phyloP scores from a whole-genome alignment of 2,797 vertebrate species.

The Gambusia yucatana region DNA sequence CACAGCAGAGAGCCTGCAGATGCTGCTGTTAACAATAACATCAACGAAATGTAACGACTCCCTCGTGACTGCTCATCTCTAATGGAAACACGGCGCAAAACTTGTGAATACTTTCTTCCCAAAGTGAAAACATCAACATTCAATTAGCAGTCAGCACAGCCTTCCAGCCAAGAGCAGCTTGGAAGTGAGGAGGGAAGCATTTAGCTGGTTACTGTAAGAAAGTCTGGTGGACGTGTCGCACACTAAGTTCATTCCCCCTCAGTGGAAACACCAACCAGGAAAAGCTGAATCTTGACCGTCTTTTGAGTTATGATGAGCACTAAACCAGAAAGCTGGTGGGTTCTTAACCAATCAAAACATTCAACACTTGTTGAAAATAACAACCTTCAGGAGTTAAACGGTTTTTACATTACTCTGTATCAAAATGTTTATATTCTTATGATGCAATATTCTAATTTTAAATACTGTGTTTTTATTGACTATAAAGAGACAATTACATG shows the following conservation, averaged over 20 bases:
- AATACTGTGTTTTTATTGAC: neutral
- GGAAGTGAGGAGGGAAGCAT: neutral
- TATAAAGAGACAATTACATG: neutral
- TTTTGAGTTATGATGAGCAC: neutral
- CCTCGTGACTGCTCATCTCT: slow-evolving; percentile 22
- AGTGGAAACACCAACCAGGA: neutral
- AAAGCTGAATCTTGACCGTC: neutral
- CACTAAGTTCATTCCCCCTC: neutral
- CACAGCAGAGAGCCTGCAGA: slow-evolving; percentile 36
- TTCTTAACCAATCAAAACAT: neutral
- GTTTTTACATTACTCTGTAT: neutral
- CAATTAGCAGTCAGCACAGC: neutral
- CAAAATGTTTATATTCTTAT: neutral
- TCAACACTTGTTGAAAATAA: neutral
- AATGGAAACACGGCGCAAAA: slow-evolving; percentile 13
- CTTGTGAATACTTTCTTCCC: slow-evolving; percentile 21
- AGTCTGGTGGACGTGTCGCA: neutral
- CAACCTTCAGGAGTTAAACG: neutral
- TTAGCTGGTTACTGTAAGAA: neutral
- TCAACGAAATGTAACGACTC: slow-evolving; percentile 29
- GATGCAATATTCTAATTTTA: neutral
- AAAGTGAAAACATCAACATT: slow-evolving; percentile 21
- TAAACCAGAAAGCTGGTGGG: neutral
- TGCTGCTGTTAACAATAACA: slow-evolving; percentile 48
- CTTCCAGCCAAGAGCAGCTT: neutral